These are phyloP conservation scores for Diachasmimorpha longicaudata DNA, from an alignment of 1,140 invertebrate species.

Conservation along the genomic window DNA sequence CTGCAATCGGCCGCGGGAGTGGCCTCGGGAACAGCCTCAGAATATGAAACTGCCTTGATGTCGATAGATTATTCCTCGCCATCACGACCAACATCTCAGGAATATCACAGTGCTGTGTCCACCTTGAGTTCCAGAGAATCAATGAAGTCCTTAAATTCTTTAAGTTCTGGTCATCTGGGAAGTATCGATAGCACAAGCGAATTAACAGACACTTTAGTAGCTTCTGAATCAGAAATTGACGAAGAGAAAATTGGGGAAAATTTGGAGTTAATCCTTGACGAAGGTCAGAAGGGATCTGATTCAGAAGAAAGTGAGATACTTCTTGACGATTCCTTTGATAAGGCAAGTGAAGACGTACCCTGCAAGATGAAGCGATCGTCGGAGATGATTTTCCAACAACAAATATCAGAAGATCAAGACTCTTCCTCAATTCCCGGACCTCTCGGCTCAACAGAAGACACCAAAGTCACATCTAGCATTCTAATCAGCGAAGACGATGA, in stretches of 20 bases:
- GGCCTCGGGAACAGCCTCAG: slow-evolving; percentile 72
- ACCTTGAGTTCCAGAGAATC: slow-evolving; percentile 86
- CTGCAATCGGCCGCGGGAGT: slow-evolving; percentile 61
- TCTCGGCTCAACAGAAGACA: slow-evolving; percentile 32
- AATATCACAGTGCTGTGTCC: slow-evolving; percentile 84
- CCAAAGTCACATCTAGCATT: slow-evolving; percentile 30
- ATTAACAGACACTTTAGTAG: slow-evolving; percentile 86
- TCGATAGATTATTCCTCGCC: slow-evolving; percentile 77
- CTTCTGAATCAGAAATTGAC: slow-evolving; percentile 73
- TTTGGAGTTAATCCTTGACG: slow-evolving; percentile 47
- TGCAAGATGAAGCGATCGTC: slow-evolving; percentile 85
- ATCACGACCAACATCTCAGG: slow-evolving; percentile 75
- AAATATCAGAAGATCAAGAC: slow-evolving; percentile 57
- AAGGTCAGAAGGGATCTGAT: slow-evolving; percentile 45
- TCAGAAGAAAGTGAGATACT: slow-evolving; percentile 44
- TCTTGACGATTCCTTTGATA: slow-evolving; percentile 40
- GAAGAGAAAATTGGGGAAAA: slow-evolving; percentile 58
- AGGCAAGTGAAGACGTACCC: slow-evolving; percentile 56
- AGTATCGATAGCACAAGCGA: slow-evolving; percentile 87
- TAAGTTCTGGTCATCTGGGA: slow-evolving; percentile 85
- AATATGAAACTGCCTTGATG: slow-evolving; percentile 87
- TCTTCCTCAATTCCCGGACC: slow-evolving; percentile 37
- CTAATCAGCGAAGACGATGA: slow-evolving; percentile 21
- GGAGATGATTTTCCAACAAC: slow-evolving; percentile 85
- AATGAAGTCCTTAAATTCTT: slow-evolving; percentile 86